phyloP scores from a whole-genome alignment of 1,140 invertebrate species.

The Aphaenogaster rudis region DNA sequence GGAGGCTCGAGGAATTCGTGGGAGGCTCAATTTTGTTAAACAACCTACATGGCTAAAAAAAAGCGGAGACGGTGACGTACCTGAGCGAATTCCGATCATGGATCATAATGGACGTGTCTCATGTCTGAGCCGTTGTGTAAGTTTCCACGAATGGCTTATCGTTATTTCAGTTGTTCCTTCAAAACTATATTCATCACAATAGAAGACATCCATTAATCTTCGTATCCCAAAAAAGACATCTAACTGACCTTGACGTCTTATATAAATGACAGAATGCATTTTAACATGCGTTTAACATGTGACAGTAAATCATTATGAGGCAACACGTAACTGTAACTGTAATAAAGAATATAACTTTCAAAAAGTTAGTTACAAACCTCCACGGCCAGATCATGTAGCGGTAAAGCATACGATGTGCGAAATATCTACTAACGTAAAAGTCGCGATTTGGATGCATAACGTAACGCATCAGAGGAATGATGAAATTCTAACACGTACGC shows the following conservation, averaged over 20 bases:
- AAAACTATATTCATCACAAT: slow-evolving; percentile 39
- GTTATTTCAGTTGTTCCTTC: neutral
- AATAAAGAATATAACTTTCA: neutral
- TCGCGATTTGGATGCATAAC: slow-evolving; percentile 49
- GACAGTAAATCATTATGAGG: neutral
- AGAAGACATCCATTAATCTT: slow-evolving; percentile 50
- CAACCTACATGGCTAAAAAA: slow-evolving; percentile 22
- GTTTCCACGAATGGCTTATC: slow-evolving; percentile 44
- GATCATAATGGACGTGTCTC: slow-evolving; percentile 31
- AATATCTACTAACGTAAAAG: neutral
- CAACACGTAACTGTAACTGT: neutral
- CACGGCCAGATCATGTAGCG: neutral
- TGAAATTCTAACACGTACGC: slow-evolving; percentile 49
- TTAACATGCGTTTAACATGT: neutral
- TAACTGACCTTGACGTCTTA: slow-evolving; percentile 27
- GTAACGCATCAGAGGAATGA: slow-evolving; percentile 3
- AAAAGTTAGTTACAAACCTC: neutral
- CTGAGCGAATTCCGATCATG: slow-evolving; percentile 29
- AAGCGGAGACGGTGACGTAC: slow-evolving; percentile 12
- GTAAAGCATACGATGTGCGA: neutral
- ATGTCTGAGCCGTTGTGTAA: slow-evolving; percentile 3
- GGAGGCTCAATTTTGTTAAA: slow-evolving; percentile 78
- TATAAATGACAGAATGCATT: neutral
- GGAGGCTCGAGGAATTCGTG: slow-evolving; percentile 79
- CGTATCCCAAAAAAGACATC: neutral